A percentile compares a stretch with the other conserved stretches of the same genome.
These are phyloP conservation scores for Eucidaris tribuloides DNA, from an alignment of 35 echinoderm and acorn worm species.

Conservation along the genomic window DNA sequence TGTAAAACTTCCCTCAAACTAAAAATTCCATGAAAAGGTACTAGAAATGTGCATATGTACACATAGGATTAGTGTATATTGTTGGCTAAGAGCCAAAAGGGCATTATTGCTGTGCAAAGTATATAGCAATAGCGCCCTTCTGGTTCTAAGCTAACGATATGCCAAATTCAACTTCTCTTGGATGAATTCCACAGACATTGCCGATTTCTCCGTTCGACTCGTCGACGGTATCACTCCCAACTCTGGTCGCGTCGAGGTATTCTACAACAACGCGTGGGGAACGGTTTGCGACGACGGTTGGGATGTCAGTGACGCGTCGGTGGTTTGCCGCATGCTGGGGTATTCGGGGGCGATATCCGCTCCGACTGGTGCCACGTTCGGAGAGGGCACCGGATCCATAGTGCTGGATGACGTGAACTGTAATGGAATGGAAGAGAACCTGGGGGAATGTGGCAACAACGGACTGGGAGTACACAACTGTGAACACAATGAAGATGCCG, in stretches of 20 bases:
- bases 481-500: conserved; percentile 5
- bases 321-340: not conserved
- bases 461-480: not conserved
- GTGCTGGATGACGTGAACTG: conserved; percentile 12
- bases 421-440: not conserved
- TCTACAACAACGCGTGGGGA: not conserved
- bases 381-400: not conserved
- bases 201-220: not conserved
- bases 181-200: too few relatives aligned
- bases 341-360: not conserved
- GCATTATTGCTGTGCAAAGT: too few relatives aligned
- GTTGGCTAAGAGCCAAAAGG: too few relatives aligned
- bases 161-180: too few relatives aligned
- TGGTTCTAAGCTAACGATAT: too few relatives aligned
- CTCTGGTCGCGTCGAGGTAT: not conserved
- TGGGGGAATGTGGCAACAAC: not conserved
- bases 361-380: not conserved
- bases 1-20: too few relatives aligned
- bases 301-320: not conserved
- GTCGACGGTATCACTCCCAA: not conserved
- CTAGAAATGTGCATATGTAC: too few relatives aligned
- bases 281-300: not conserved
- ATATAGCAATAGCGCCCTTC: too few relatives aligned
- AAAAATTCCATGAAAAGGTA: too few relatives aligned
- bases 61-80: too few relatives aligned